These are phyloP conservation scores for Ypsolopha sequella DNA, from an alignment of 2,888 invertebrate genomes.

Conservation along the genomic window DNA sequence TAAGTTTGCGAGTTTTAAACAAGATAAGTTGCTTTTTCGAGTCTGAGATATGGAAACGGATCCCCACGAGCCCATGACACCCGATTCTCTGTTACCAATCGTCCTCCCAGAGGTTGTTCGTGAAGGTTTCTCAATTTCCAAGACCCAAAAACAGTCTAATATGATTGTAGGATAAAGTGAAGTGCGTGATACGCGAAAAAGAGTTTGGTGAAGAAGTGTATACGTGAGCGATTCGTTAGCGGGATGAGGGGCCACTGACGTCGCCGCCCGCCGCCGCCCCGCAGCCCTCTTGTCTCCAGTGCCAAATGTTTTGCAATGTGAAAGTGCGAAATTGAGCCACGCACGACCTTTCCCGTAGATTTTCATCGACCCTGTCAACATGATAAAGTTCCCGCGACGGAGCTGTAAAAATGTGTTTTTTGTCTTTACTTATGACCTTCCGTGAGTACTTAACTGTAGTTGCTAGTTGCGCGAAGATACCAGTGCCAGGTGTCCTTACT, in stretches of 20 bases:
- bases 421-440: slow-evolving; percentile 38
- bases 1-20: slow-evolving; percentile 77
- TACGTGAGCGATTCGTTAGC: slow-evolving; percentile 56
- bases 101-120: slow-evolving; percentile 47
- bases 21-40: slow-evolving; percentile 46
- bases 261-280: slow-evolving; percentile 48
- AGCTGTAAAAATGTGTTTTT: slow-evolving; percentile 34
- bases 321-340: slow-evolving; percentile 68
- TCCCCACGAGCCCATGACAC: slow-evolving; percentile 66
- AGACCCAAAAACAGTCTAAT: slow-evolving; percentile 8
- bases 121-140: slow-evolving; percentile 16
- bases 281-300: slow-evolving; percentile 52
- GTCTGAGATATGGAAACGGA: slow-evolving; percentile 57
- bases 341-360: slow-evolving; percentile 58
- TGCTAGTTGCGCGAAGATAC: too few species aligned
- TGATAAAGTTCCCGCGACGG: slow-evolving; percentile 21
- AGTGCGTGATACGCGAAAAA: slow-evolving; percentile 29
- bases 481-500: too few species aligned
- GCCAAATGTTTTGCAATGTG: slow-evolving; percentile 71
- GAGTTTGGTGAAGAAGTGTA: slow-evolving; percentile 42
- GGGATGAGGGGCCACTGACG: slow-evolving; percentile 61
- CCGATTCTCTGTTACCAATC: slow-evolving; percentile 58
- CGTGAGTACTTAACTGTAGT: slow-evolving; percentile 32
- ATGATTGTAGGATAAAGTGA: slow-evolving; percentile 22
- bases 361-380: slow-evolving; percentile 26